A percentile compares a stretch with the other conserved stretches of the same genome.
These are phyloP conservation scores for Ara ararauna DNA, from an alignment of 2,797 vertebrate genomes.

Conservation along the genomic window DNA sequence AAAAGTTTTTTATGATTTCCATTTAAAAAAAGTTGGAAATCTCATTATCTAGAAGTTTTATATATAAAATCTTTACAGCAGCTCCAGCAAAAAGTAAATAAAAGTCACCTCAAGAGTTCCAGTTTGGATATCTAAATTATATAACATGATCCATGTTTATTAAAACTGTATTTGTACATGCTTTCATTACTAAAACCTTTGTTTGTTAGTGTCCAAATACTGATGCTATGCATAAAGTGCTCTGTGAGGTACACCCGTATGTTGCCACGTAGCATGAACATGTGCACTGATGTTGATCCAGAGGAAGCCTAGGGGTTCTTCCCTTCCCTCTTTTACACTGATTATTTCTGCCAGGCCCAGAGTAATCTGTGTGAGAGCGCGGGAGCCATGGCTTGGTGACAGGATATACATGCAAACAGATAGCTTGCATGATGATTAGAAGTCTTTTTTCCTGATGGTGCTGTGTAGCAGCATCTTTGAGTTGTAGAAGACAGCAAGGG, in stretches of 20 bases:
- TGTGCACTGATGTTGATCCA: constrained; percentile 38
- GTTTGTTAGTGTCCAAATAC: background rate
- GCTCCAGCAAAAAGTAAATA: background rate
- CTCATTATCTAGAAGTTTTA: background rate
- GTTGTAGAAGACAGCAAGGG: constrained; percentile 26
- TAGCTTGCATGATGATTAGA: constrained; percentile 39
- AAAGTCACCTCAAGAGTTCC: background rate
- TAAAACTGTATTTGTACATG: background rate
- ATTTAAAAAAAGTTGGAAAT: background rate
- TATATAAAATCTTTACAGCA: background rate
- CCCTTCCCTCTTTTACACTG: background rate
- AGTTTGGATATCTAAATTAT: background rate
- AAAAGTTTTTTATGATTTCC: rapidly evolving
- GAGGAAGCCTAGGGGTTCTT: constrained; percentile 48
- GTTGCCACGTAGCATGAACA: background rate
- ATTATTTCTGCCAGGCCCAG: constrained; percentile 61
- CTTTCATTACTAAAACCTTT: background rate
- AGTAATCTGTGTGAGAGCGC: background rate
- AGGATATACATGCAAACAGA: constrained; percentile 43
- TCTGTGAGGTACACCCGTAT: background rate
- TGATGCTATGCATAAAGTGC: background rate
- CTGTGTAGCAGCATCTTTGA: background rate
- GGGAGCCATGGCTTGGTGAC: constrained; percentile 15
- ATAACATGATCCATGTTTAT: background rate
- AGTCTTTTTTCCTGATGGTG: constrained; percentile 51